Evolutionary conservation across 2,113 vertebrate genomes (phyloP).

Genomic region (Ranitomeya variabilis): DNA sequence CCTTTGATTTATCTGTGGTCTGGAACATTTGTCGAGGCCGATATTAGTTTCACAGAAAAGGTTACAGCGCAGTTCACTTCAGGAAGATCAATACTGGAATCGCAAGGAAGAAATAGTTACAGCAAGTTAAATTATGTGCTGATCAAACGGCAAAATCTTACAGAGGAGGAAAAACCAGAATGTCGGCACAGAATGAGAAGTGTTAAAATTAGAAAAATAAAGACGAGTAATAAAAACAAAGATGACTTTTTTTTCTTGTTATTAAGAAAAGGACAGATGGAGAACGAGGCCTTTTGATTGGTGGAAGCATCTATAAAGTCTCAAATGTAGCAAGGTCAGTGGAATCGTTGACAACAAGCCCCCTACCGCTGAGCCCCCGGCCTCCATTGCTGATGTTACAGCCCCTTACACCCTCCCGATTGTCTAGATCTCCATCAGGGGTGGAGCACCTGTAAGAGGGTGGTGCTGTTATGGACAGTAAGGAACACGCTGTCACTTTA

Average conservation of each 20-base stretch:
- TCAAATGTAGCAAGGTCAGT: too few relatives aligned
- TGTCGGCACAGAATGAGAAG: background rate
- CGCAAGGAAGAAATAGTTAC: background rate
- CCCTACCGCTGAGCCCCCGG: background rate
- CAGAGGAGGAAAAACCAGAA: background rate
- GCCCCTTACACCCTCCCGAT: too few relatives aligned
- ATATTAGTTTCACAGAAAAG: slow-evolving; percentile 42
- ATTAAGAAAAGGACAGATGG: background rate
- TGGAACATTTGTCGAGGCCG: slow-evolving; percentile 15
- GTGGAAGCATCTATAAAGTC: background rate
- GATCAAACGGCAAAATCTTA: slow-evolving; percentile 7
- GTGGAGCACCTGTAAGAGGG: too few relatives aligned
- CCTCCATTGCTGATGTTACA: background rate
- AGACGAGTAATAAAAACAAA: background rate
- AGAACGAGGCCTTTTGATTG: background rate
- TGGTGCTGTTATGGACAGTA: too few relatives aligned
- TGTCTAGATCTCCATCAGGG: too few relatives aligned
- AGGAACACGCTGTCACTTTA: too few relatives aligned
- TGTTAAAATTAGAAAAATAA: background rate
- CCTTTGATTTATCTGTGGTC: slow-evolving; percentile 4
- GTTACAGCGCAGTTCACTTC: slow-evolving; percentile 22
- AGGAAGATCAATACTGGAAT: slow-evolving; percentile 27
- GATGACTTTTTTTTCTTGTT: background rate
- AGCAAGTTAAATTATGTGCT: background rate
- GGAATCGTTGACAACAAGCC: background rate